Evolutionary conservation across 2,888 invertebrate genomes (phyloP).

Genomic region (Halictus quadricinctus): DNA sequence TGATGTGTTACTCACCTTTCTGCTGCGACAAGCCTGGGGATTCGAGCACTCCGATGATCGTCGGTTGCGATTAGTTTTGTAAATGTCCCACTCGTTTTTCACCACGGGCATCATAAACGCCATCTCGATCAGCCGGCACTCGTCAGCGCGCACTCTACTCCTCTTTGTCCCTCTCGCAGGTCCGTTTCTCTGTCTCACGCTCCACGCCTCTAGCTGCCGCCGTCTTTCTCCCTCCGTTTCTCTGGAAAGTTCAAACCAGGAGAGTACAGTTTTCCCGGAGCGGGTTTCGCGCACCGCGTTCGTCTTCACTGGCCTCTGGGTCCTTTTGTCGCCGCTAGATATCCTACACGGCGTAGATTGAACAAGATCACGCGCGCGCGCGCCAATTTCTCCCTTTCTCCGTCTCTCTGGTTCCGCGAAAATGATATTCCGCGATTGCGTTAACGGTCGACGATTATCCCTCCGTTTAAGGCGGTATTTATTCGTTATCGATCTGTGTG

Average conservation of each 20-base stretch:
- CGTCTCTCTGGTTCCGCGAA: background rate
- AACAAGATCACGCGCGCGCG: background rate
- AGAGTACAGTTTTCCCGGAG: background rate
- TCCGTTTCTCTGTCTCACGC: slow-evolving; percentile 28
- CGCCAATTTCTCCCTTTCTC: background rate
- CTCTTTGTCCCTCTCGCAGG: slow-evolving; percentile 38
- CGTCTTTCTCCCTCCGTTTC: slow-evolving; percentile 38
- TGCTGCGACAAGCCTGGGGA: slow-evolving; percentile 85
- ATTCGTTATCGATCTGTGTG: background rate
- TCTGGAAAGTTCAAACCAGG: slow-evolving; percentile 58
- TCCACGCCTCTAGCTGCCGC: slow-evolving; percentile 2
- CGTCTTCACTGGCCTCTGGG: background rate
- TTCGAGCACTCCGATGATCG: slow-evolving; percentile 90
- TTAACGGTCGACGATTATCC: background rate
- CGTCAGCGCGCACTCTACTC: slow-evolving; percentile 47
- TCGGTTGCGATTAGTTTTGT: slow-evolving; percentile 91
- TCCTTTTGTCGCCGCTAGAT: background rate
- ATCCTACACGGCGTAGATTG: background rate
- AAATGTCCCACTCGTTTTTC: slow-evolving; percentile 96
- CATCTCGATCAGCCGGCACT: slow-evolving; percentile 84
- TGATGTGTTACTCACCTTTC: slow-evolving; percentile 83
- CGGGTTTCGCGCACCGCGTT: background rate
- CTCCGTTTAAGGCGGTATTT: background rate
- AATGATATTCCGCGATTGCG: background rate
- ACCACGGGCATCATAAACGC: slow-evolving; percentile 98